Percentiles rank a stretch among this genome's conserved stretches.
These are phyloP conservation scores for Eciton burchellii DNA, from an alignment of 1,140 invertebrate species.

Conservation along the genomic window DNA sequence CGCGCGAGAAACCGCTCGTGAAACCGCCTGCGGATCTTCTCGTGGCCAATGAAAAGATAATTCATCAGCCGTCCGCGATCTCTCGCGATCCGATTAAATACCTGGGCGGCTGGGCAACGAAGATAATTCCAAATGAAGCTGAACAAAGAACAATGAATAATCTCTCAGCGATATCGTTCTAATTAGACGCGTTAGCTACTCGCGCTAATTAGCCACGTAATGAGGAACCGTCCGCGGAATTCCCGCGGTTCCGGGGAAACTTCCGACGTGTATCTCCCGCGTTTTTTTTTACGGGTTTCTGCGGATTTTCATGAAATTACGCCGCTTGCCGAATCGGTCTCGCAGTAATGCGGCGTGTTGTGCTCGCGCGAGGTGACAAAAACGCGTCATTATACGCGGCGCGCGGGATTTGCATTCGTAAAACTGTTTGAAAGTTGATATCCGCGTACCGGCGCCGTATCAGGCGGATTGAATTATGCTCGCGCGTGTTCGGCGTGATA, in stretches of 20 bases:
- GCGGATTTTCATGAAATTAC: background rate
- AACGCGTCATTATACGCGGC: constrained; percentile 15
- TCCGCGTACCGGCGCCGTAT: background rate
- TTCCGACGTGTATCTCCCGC: background rate
- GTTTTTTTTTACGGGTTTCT: background rate
- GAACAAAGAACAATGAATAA: background rate
- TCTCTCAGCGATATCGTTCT: background rate
- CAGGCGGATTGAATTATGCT: constrained; percentile 28
- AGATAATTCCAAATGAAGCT: background rate
- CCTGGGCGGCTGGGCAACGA: background rate
- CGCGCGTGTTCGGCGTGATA: constrained; percentile 37
- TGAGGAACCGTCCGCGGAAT: background rate
- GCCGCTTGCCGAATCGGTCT: constrained; percentile 3
- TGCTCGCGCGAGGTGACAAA: constrained; percentile 8
- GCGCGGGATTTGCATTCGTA: constrained; percentile 1
- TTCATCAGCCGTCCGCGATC: background rate
- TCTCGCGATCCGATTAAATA: constrained; percentile 29
- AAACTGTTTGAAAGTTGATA: constrained; percentile 24
- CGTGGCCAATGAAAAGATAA: background rate
- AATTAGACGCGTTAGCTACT: background rate
- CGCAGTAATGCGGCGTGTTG: background rate
- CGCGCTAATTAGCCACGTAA: background rate
- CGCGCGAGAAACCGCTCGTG: background rate
- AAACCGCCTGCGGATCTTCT: background rate
- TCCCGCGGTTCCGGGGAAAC: background rate